Evolutionary conservation across 1,140 invertebrate species (phyloP).

Genomic region (Euwallacea similis): DNA sequence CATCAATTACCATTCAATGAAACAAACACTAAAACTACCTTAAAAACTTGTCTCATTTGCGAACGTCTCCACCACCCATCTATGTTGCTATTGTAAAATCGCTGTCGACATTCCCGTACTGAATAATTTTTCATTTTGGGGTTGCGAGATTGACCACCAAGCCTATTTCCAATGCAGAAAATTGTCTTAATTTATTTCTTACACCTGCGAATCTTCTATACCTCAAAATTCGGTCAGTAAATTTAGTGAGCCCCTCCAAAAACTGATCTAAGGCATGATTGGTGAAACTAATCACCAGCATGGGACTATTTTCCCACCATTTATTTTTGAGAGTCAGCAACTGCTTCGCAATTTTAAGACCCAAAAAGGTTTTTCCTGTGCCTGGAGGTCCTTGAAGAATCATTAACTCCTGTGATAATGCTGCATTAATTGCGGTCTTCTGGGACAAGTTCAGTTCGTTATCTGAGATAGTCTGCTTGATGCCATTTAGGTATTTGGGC

Average conservation of each 20-base stretch:
- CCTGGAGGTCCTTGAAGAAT: slow-evolving; percentile 83
- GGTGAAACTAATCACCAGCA: slow-evolving; percentile 82
- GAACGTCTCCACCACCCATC: neutral
- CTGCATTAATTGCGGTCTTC: slow-evolving; percentile 59
- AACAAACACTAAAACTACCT: neutral
- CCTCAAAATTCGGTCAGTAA: slow-evolving; percentile 64
- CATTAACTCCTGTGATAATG: slow-evolving; percentile 64
- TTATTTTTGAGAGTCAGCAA: slow-evolving; percentile 58
- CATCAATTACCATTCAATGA: neutral
- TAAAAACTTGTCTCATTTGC: neutral
- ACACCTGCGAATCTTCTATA: neutral
- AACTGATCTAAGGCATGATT: slow-evolving; percentile 90
- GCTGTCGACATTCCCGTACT: neutral
- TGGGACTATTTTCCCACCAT: slow-evolving; percentile 54
- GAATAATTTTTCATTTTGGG: slow-evolving; percentile 34
- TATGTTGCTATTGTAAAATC: neutral
- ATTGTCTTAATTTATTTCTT: neutral
- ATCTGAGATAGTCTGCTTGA: neutral
- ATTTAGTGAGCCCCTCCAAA: slow-evolving; percentile 66
- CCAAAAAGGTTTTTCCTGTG: slow-evolving; percentile 79
- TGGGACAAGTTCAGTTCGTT: slow-evolving; percentile 61
- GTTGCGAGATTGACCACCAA: slow-evolving; percentile 71
- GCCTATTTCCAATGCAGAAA: slow-evolving; percentile 29
- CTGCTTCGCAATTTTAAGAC: slow-evolving; percentile 64
- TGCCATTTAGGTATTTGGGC: slow-evolving; percentile 39